Evolutionary conservation across 1,140 invertebrate genomes (phyloP).

Genomic region (Megalopta genalis): DNA sequence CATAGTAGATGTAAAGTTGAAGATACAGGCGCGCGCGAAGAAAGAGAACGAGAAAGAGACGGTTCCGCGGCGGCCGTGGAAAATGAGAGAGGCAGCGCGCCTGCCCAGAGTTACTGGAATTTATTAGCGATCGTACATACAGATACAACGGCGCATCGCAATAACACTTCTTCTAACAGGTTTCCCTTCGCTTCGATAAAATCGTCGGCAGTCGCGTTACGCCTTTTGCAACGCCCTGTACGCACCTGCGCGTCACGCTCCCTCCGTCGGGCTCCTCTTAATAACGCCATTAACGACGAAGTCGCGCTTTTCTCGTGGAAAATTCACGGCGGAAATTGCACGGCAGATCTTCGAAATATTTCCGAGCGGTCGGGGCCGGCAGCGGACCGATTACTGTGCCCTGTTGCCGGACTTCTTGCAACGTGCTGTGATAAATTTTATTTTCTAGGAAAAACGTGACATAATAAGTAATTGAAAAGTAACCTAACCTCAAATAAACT

Average conservation of each 20-base stretch:
- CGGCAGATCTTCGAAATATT: too few species aligned
- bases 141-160: slow-evolving; percentile 70
- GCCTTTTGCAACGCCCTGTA: slow-evolving; percentile 66
- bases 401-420: too few species aligned
- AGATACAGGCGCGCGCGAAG: background rate
- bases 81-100: slow-evolving; percentile 67
- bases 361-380: too few species aligned
- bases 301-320: background rate
- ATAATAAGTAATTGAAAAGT: too few species aligned
- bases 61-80: slow-evolving; percentile 28
- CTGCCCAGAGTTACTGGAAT: slow-evolving; percentile 63
- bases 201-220: slow-evolving; percentile 67
- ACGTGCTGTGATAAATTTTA: too few species aligned
- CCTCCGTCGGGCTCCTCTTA: slow-evolving; percentile 52
- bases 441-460: too few species aligned
- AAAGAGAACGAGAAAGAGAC: slow-evolving; percentile 2
- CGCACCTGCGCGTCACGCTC: slow-evolving; percentile 49
- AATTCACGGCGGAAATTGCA: background rate
- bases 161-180: slow-evolving; percentile 74
- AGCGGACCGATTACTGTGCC: too few species aligned
- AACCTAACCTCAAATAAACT: too few species aligned
- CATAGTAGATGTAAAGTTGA: background rate
- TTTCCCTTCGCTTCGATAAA: slow-evolving; percentile 71
- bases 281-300: slow-evolving; percentile 60
- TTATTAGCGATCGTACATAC: slow-evolving; percentile 72